Conservation (phyloP, 2,797 vertebrate genomes). For the Parambassis ranga region DNA sequence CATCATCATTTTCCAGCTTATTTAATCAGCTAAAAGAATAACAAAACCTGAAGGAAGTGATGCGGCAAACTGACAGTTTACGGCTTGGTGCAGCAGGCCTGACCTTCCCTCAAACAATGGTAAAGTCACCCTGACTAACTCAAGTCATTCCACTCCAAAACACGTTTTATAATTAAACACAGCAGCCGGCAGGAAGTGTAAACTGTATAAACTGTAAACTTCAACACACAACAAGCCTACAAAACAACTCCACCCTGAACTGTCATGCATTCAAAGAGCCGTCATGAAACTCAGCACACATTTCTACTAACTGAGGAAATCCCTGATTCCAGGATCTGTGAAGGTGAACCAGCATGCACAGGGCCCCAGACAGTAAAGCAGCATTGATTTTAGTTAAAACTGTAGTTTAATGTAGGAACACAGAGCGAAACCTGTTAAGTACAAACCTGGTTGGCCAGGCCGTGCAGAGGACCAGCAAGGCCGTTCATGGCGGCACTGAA, state of each 20-base stretch:
- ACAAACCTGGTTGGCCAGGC: constrained; percentile 95
- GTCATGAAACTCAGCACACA: background rate
- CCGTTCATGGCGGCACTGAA: constrained; percentile 98
- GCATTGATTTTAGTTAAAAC: no score
- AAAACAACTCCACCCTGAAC: background rate
- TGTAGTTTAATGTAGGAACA: no score
- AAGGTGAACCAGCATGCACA: no score
- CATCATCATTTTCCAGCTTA: no score
- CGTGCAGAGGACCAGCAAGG: constrained; percentile 93
- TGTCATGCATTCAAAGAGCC: background rate
- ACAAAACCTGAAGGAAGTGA: background rate
- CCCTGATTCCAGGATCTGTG: no score
- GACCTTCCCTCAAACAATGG: background rate
- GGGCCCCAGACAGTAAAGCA: no score
- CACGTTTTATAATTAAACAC: background rate
- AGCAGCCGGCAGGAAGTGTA: no score
- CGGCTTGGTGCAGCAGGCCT: background rate
- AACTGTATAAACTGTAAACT: background rate
- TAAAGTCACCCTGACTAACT: background rate
- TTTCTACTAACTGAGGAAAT: no score
- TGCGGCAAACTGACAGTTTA: background rate
- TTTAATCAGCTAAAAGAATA: background rate
- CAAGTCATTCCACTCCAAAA: background rate
- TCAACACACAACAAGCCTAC: background rate
- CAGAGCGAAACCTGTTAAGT: background rate